These are phyloP conservation scores for Coregonus clupeaformis DNA, from an alignment of 2,113 vertebrate species.

Conservation along the genomic window DNA sequence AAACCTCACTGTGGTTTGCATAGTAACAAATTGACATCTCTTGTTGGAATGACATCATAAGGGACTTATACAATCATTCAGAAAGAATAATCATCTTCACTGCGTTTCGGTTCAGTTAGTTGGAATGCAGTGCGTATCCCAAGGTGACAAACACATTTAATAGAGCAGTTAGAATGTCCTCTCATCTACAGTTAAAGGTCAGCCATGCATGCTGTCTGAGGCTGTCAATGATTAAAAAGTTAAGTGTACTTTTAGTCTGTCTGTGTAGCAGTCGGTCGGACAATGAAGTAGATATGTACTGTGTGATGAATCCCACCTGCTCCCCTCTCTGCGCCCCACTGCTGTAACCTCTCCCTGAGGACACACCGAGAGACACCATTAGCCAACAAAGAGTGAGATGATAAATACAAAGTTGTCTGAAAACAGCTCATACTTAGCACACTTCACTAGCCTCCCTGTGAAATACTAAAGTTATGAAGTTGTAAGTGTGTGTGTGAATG, in stretches of 20 bases:
- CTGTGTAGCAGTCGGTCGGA: conserved; percentile 16
- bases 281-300: background rate
- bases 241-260: conserved; percentile 25
- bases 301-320: background rate
- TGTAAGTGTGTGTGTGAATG: background rate
- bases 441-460: background rate
- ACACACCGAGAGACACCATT: conserved; percentile 2
- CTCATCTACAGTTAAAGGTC: too few relatives aligned
- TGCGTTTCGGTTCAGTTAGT: too few relatives aligned
- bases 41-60: too few relatives aligned
- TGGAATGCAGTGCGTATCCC: background rate
- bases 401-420: background rate
- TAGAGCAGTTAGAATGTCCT: conserved; percentile 14
- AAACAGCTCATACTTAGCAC: background rate
- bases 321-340: background rate
- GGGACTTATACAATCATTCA: too few relatives aligned
- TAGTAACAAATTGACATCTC: too few relatives aligned
- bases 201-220: too few relatives aligned
- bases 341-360: background rate
- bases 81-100: too few relatives aligned
- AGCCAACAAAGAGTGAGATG: conserved; percentile 15
- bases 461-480: background rate
- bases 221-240: conserved; percentile 17
- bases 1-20: too few relatives aligned
- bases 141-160: conserved; percentile 19